These are phyloP conservation scores for Scolopax rusticola DNA, from an alignment of 2,797 vertebrate genomes.

Conservation along the genomic window DNA sequence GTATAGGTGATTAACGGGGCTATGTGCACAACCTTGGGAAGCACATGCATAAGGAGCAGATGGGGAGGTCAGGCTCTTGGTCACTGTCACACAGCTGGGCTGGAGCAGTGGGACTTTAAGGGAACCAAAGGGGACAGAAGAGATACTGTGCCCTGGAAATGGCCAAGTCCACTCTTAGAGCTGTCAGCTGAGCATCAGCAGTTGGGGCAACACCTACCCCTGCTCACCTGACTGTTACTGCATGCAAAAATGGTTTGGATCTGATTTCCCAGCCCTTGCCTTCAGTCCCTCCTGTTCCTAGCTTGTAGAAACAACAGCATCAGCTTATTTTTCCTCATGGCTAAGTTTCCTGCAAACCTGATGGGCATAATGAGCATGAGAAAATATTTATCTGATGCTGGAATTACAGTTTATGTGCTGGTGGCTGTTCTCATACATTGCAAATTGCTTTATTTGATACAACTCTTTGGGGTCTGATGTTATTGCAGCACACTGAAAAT, in stretches of 20 bases:
- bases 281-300: neutral
- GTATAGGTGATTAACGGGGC: neutral
- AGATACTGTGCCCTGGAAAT: neutral
- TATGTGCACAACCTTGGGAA: neutral
- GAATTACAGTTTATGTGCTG: neutral
- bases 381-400: neutral
- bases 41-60: neutral
- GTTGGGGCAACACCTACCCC: neutral
- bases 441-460: conserved; percentile 16
- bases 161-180: fast-evolving
- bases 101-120: neutral
- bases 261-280: neutral
- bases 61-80: neutral
- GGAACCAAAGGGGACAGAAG: neutral
- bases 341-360: neutral
- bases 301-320: neutral
- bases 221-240: neutral
- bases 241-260: neutral
- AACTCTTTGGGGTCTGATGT: neutral
- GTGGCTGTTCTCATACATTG: conserved; percentile 5
- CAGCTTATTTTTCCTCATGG: neutral
- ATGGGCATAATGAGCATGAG: neutral
- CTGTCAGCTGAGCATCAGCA: neutral
- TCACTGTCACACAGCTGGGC: neutral
- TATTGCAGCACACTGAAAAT: neutral